These are phyloP conservation scores for Danaus melanippus DNA, from an alignment of 1,140 invertebrate genomes.

Conservation along the genomic window DNA sequence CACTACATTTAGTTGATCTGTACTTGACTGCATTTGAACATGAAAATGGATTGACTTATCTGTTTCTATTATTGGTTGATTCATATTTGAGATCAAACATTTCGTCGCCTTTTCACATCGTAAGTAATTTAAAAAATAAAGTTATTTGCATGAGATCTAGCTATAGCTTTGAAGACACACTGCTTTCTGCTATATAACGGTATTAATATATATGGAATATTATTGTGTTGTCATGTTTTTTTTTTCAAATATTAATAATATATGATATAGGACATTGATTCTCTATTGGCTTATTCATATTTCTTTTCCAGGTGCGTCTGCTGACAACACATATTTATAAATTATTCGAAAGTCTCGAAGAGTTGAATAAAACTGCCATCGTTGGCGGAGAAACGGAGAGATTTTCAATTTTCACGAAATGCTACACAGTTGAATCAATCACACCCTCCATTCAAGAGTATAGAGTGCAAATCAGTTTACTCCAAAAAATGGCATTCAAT, in stretches of 20 bases:
- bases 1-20: constrained; percentile 69
- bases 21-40: constrained; percentile 68
- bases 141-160: too few species aligned
- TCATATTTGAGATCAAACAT: constrained; percentile 72
- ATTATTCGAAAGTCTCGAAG: constrained; percentile 75
- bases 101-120: constrained; percentile 76
- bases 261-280: background rate
- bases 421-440: constrained; percentile 79
- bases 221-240: too few species aligned
- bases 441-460: constrained; percentile 81
- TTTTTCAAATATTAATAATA: too few species aligned
- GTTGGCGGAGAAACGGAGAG: constrained; percentile 50
- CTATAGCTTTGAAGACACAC: too few species aligned
- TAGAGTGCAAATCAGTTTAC: constrained; percentile 79
- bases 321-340: constrained; percentile 81
- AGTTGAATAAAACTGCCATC: constrained; percentile 48
- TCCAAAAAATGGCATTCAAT: constrained; percentile 81
- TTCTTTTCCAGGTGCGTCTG: constrained; percentile 74
- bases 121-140: constrained; percentile 46
- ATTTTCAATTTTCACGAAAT: constrained; percentile 77
- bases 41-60: constrained; percentile 57
- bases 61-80: constrained; percentile 71
- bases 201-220: too few species aligned
- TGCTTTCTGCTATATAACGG: too few species aligned
- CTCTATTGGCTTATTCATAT: constrained; percentile 8